phyloP scores from a whole-genome alignment of 2,888 invertebrate genomes.

The Tanaodytes sp. region DNA sequence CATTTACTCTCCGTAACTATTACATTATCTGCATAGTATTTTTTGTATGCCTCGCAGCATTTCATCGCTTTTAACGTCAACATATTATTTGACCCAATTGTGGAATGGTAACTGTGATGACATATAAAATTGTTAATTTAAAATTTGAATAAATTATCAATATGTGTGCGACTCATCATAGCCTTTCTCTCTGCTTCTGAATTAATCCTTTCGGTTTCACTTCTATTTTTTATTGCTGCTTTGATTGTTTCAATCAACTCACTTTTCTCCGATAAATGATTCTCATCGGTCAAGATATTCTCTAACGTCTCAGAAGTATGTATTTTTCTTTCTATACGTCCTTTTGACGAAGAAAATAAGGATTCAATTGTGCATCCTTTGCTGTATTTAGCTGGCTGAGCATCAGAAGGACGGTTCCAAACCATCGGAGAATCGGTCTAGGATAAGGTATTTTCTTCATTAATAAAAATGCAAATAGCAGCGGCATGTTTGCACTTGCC shows the following conservation, averaged over 20 bases:
- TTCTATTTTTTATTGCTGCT: background rate
- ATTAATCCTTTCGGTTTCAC: background rate
- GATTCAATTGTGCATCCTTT: background rate
- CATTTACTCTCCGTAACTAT: constrained; percentile 11
- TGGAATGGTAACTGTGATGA: too few species aligned
- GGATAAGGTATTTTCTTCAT: constrained; percentile 5
- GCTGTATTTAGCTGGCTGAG: background rate
- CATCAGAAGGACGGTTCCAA: background rate
- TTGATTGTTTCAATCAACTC: background rate
- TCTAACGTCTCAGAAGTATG: background rate
- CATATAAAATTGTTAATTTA: too few species aligned
- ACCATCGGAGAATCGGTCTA: background rate
- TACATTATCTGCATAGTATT: constrained; percentile 13
- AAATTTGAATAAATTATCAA: too few species aligned
- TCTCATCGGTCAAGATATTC: background rate
- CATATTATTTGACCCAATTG: too few species aligned
- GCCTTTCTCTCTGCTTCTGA: too few species aligned
- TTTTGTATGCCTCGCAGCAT: constrained; percentile 5
- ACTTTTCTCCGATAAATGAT: background rate
- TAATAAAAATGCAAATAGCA: constrained; percentile 4
- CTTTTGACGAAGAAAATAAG: background rate
- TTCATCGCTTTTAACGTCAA: background rate
- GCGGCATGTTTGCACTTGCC: constrained; percentile 4
- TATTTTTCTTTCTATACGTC: background rate
- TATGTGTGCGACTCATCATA: too few species aligned